These are phyloP conservation scores for Montipora sp. DNA, from an alignment of 64 coral and sea anemone species.

Conservation along the genomic window DNA sequence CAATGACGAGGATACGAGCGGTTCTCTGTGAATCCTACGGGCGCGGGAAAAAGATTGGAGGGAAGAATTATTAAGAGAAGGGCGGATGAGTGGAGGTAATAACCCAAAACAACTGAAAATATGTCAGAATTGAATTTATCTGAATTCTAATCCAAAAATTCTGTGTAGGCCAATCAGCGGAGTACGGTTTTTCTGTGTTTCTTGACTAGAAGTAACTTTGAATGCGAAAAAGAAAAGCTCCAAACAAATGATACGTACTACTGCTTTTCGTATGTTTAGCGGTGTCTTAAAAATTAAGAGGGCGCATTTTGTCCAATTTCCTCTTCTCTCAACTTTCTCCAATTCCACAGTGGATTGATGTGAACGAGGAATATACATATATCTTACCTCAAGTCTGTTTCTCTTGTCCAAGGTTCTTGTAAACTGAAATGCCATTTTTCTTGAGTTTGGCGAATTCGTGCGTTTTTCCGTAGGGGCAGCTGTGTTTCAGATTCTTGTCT, in stretches of 20 bases:
- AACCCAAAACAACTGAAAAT: too few species aligned
- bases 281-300: too few species aligned
- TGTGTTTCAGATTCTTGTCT: background rate
- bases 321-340: background rate
- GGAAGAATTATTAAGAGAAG: background rate
- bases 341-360: background rate
- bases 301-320: too few species aligned
- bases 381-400: conserved; percentile 15
- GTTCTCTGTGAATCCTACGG: background rate
- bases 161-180: too few species aligned
- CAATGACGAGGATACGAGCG: conserved; percentile 3
- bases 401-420: conserved; percentile 7
- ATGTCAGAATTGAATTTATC: too few species aligned
- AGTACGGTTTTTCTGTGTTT: background rate
- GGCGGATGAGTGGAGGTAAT: background rate
- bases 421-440: conserved; percentile 28
- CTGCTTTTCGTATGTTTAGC: too few species aligned
- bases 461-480: background rate
- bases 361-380: background rate
- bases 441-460: background rate
- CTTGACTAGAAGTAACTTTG: background rate
- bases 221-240: too few species aligned
- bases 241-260: too few species aligned
- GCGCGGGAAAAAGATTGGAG: background rate
- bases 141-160: too few species aligned